Evolutionary conservation across 2,113 vertebrate genomes (phyloP), one percentile per base, ranked within the genome.

Genomic region (Daubentonia madagascariensis): DNA sequence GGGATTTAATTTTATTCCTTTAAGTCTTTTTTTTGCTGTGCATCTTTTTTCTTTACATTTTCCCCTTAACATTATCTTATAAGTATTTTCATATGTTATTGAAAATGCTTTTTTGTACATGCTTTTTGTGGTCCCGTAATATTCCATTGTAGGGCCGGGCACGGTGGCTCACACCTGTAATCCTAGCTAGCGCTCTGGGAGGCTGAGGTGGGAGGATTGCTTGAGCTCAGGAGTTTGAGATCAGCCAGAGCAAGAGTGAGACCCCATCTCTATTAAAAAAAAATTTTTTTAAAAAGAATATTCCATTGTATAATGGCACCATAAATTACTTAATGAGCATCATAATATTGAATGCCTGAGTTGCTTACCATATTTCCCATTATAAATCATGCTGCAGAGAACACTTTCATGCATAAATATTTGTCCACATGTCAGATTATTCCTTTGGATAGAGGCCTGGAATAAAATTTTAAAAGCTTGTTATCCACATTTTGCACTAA

Each of bases 371-470:
- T 89, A 84, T 89, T 93, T 93, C 35, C 37, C 37, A 4, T 68
- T 89, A 68, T 96, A 92, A 97, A 61, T 96, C 78, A 88, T 40
- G n/a, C 95, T 45, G 50, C 89, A 57, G n/a, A 72, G 92, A 95
- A 85, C 63, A 65, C 88, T 95, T 96, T 80, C 40, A 50, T 72
- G 70, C 83, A 73, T 95, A 91, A 96, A 86, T 93, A 89, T 94
- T 97, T 97, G 94, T 94, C 89, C 63, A 84, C 25, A 1, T 95
- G 94, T 96, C 96, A 97, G 75, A 96, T 90, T 87, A 81, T 96
- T 97, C 61, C 73, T 98, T 63, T 95, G 84, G 89, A 94, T 96
- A 85, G 87, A 93, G 93, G 65, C 89, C 93, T 97, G 57, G 67
- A 95, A 85, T 96, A 94, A 95, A 91, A 79, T 48, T n/a, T 76